Evolutionary conservation across 2,113 vertebrate species (phyloP), one percentile per base, ranked within the genome.

Genomic region (Sinosuthora webbiana): DNA sequence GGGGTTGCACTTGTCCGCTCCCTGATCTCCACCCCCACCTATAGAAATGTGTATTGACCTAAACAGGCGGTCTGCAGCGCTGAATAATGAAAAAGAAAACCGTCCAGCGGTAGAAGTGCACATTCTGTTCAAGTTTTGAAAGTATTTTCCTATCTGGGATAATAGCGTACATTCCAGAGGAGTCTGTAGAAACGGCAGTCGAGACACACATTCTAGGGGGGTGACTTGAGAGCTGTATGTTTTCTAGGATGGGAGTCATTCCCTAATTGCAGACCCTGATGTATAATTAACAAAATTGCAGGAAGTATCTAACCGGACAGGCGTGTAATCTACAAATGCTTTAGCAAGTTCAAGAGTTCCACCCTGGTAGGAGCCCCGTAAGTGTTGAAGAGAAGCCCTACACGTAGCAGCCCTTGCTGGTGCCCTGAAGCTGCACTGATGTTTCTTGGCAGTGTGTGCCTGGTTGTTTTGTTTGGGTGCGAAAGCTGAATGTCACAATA

Each of bases 241-340:
- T 71, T 28, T 44, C 73, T 35, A 35, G 68, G 68, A 30, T 86
- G 73, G 85, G 83, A 89, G 78, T 64, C 69, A 22, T 14, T 74
- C 22, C 1, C 19, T n/a, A 63, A 78, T 44, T 83, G 90, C 59
- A 89, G 76, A 68, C 50, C 50, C 49, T 47, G 90, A 65, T 3
- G 4, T 83, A 11, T 81, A 84, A 89, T 95, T 90, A 93, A 64
- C 33, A 73, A 90, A 94, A 96, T 90, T 55, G 53, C 82, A 94
- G 94, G 92, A 96, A 94, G 94, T 42, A 6, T 82, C 97, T 94
- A 87, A 20, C 45, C 2, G 15, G 92, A 60, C 50, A 87, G 87
- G 56, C 9, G 0, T 75, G 59, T 76, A 59, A 90, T 76, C 82
- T 84, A 7, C 37, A 81, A 71, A 71, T 52, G 28, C 67, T 77